These are phyloP conservation scores for Eumerus sabulonum DNA, from an alignment of 2,888 invertebrate genomes.

Conservation along the genomic window DNA sequence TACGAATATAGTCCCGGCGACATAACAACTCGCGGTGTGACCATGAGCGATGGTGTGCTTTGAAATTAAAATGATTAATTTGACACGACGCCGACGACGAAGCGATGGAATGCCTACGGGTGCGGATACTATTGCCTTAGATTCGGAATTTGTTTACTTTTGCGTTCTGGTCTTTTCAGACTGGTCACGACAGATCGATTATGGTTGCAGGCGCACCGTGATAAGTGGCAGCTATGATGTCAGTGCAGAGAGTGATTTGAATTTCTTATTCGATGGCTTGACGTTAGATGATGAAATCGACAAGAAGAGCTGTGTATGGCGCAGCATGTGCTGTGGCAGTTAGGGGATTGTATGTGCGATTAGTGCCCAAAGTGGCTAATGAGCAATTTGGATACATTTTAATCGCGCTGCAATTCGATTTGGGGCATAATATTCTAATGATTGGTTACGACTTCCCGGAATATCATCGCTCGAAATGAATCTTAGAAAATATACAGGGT, in stretches of 20 bases:
- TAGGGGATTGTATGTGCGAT: too few species aligned
- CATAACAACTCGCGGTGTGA: neutral
- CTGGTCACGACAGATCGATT: slow-evolving; percentile 67
- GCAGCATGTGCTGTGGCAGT: slow-evolving; percentile 5
- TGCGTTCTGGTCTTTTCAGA: slow-evolving; percentile 21
- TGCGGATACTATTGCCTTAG: slow-evolving; percentile 38
- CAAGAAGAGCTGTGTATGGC: slow-evolving; percentile 4
- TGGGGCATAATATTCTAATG: too few species aligned
- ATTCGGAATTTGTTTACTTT: slow-evolving; percentile 25
- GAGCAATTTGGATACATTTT: slow-evolving; percentile 3
- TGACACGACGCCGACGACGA: slow-evolving; percentile 9
- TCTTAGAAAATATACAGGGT: too few species aligned
- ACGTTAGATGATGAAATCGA: slow-evolving; percentile 46
- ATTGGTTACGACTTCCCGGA: too few species aligned
- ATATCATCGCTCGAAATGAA: too few species aligned
- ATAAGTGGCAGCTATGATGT: slow-evolving; percentile 38
- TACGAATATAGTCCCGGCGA: slow-evolving; percentile 20
- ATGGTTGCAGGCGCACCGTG: slow-evolving; percentile 33
- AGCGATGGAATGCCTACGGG: slow-evolving; percentile 30
- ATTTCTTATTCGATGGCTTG: slow-evolving; percentile 35
- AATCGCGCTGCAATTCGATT: slow-evolving; percentile 7
- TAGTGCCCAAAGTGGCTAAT: too few species aligned
- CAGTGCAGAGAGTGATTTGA: slow-evolving; percentile 42
- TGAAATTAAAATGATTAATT: slow-evolving; percentile 62
- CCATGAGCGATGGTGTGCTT: slow-evolving; percentile 27